Conservation (phyloP, 1,140 invertebrate species). For the Tetramorium simillimum region DNA sequence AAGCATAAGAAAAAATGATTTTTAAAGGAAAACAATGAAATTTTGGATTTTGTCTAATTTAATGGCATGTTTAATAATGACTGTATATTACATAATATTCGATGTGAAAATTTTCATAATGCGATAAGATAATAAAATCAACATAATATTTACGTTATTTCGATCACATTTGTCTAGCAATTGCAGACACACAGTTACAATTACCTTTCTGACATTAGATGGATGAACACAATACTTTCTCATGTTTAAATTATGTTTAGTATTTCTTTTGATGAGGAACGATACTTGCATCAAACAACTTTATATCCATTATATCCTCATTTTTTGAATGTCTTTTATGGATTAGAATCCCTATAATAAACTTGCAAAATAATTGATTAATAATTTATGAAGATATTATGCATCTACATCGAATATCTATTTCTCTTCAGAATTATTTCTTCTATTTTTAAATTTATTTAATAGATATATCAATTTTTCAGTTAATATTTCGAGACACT, state of each 20-base stretch:
- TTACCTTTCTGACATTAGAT: background rate
- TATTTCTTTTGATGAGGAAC: background rate
- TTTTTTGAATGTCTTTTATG: slow-evolving; percentile 14
- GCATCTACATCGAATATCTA: background rate
- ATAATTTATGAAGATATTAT: too few species aligned
- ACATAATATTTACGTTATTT: background rate
- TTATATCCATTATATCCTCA: slow-evolving; percentile 25
- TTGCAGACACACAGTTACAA: background rate
- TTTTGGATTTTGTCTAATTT: background rate
- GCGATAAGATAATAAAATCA: background rate
- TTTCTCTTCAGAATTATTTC: too few species aligned
- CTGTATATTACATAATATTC: background rate
- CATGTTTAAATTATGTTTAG: background rate
- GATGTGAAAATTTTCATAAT: too few species aligned
- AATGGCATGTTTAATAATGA: background rate
- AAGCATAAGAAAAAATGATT: background rate
- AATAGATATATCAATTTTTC: background rate
- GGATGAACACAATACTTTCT: background rate
- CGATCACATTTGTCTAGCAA: background rate
- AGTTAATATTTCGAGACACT: background rate
- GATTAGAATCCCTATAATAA: background rate
- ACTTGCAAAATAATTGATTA: background rate
- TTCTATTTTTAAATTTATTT: background rate
- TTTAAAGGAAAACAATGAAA: background rate
- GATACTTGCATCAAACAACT: background rate